Percentiles rank a stretch among this genome's conserved stretches.
These are phyloP conservation scores for Timema podura DNA, from an alignment of 2,888 invertebrate genomes.

Conservation along the genomic window DNA sequence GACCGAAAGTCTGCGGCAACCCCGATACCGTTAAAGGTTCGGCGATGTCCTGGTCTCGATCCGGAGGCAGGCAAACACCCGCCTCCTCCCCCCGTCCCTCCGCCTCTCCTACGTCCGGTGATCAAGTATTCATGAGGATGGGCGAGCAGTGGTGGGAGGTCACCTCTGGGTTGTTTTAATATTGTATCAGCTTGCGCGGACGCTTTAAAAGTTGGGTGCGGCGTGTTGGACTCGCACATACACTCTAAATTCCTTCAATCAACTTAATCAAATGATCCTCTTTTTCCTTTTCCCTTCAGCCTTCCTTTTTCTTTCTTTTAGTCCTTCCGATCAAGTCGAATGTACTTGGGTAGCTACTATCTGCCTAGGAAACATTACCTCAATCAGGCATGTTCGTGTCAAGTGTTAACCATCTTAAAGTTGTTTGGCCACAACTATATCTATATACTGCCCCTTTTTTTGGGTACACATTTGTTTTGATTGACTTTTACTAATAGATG, in stretches of 20 bases:
- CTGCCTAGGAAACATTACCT: too few relatives aligned
- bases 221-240: slow-evolving; percentile 18
- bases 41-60: too few relatives aligned
- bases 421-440: too few relatives aligned
- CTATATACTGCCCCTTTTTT: too few relatives aligned
- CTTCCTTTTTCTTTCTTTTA: slow-evolving; percentile 1
- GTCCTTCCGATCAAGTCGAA: neutral
- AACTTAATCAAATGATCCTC: slow-evolving; percentile 23
- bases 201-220: neutral
- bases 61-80: too few relatives aligned
- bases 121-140: slow-evolving; percentile 15
- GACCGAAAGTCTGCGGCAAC: too few relatives aligned
- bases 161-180: slow-evolving; percentile 12
- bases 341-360: neutral
- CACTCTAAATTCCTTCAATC: slow-evolving; percentile 34
- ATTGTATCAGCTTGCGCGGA: slow-evolving; percentile 1
- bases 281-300: slow-evolving; percentile 27
- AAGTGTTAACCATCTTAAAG: too few relatives aligned
- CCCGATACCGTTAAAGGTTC: too few relatives aligned
- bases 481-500: too few relatives aligned
- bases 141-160: slow-evolving; percentile 3
- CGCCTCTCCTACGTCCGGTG: slow-evolving; percentile 11
- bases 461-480: too few relatives aligned
- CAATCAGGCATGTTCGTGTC: too few relatives aligned
- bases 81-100: neutral